Percentiles rank a stretch among this genome's conserved stretches.
Evolutionary conservation across 2,888 invertebrate genomes (phyloP).

Genomic region (Philereme vetulata): DNA sequence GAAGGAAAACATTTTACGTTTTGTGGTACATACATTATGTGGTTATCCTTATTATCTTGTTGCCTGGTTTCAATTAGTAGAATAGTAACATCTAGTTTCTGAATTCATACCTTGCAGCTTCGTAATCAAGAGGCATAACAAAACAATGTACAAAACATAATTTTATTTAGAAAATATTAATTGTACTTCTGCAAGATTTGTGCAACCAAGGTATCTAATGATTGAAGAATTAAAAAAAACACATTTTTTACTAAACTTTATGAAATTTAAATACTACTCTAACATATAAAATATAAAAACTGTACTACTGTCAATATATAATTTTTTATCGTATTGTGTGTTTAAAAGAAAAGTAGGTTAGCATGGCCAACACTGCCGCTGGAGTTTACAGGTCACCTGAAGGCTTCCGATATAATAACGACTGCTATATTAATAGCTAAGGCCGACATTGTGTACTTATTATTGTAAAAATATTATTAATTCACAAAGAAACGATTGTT

Average conservation of each 20-base stretch:
- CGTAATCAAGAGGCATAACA: conserved; percentile 3
- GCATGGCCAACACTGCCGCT: no score
- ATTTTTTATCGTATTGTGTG: no score
- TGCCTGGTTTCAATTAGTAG: neutral
- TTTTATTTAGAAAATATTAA: conserved; percentile 21
- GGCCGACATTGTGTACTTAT: conserved; percentile 12
- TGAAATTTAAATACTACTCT: no score
- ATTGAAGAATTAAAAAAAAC: no score
- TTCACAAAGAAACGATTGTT: conserved; percentile 9
- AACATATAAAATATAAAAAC: no score
- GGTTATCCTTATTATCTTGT: conserved; percentile 10
- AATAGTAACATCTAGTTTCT: neutral
- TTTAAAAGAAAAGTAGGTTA: no score
- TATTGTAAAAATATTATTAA: conserved; percentile 18
- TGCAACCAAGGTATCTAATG: neutral
- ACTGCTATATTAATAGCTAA: no score
- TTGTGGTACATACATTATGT: conserved; percentile 1
- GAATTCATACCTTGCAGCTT: conserved; percentile 1
- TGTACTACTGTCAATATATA: no score
- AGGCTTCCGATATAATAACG: no score
- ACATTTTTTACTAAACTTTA: no score
- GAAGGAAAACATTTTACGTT: conserved; percentile 11
- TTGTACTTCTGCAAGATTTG: neutral
- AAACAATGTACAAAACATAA: conserved; percentile 25
- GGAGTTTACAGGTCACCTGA: no score